A percentile compares a stretch with the other conserved stretches of the same genome.
Evolutionary conservation across 2,797 vertebrate genomes (phyloP).

Genomic region (Trachops cirrhosus): DNA sequence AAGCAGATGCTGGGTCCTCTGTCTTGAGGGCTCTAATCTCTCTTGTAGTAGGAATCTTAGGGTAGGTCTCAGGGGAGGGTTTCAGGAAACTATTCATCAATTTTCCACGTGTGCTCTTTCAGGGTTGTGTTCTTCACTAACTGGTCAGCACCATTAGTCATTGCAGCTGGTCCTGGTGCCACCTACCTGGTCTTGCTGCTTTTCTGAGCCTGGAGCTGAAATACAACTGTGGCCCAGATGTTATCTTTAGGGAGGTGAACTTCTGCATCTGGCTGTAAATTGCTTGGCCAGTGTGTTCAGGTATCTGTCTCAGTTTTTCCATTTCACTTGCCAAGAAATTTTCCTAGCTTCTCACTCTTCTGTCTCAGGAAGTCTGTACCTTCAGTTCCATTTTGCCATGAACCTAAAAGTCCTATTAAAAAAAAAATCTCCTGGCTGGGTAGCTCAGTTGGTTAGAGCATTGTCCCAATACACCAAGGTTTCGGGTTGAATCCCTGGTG

Average conservation of each 20-base stretch:
- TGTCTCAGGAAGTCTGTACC: neutral
- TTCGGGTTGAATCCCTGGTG: neutral
- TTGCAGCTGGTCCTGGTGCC: neutral
- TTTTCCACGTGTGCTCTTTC: neutral
- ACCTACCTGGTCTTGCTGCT: neutral
- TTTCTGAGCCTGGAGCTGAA: neutral
- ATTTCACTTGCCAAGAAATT: neutral
- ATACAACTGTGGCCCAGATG: neutral
- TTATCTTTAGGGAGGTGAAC: neutral
- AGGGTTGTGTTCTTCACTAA: neutral
- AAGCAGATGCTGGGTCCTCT: neutral
- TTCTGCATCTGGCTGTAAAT: neutral
- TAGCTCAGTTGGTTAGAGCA: neutral
- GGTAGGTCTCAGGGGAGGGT: neutral
- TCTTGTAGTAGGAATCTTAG: neutral
- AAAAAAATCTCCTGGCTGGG: neutral
- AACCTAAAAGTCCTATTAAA: neutral
- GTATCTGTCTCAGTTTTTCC: neutral
- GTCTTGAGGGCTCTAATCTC: neutral
- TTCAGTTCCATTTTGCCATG: neutral
- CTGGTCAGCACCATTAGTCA: neutral
- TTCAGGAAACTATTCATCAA: neutral
- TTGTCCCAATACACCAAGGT: neutral
- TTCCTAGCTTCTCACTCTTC: neutral
- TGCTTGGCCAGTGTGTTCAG: neutral